phyloP scores from a whole-genome alignment of 1,140 invertebrate genomes.

The Drosophila lowei region DNA sequence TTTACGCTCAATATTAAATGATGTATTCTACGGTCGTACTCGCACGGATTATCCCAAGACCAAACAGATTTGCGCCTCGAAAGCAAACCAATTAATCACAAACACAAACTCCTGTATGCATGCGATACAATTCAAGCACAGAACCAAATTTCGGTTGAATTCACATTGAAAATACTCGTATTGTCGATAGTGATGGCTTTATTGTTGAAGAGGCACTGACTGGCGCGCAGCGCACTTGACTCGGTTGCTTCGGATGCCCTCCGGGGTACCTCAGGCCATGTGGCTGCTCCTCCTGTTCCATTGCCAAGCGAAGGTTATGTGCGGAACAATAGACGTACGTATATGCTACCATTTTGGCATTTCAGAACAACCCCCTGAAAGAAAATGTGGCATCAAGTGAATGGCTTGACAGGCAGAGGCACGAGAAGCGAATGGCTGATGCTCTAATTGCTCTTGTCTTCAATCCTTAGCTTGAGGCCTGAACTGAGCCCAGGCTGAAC shows the following conservation, averaged over 20 bases:
- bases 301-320: conserved; percentile 68
- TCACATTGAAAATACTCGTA: conserved; percentile 60
- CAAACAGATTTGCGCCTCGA: conserved; percentile 44
- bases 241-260: conserved; percentile 12
- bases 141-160: conserved; percentile 56
- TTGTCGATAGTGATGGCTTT: conserved; percentile 69
- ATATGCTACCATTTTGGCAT: conserved; percentile 51
- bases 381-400: conserved; percentile 33
- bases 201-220: conserved; percentile 63
- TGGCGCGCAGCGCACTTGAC: conserved; percentile 36
- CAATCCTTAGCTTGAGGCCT: too few relatives aligned
- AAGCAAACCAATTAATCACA: conserved; percentile 72
- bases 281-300: conserved; percentile 50
- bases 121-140: conserved; percentile 62
- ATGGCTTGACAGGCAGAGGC: neutral
- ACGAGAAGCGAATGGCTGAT: too few relatives aligned
- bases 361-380: conserved; percentile 46
- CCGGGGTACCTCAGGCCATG: conserved; percentile 38
- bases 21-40: conserved; percentile 44
- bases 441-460: too few relatives aligned
- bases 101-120: conserved; percentile 61
- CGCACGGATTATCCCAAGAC: conserved; percentile 45
- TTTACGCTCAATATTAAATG: conserved; percentile 53
- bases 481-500: too few relatives aligned
- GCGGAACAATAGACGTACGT: conserved; percentile 27